Conservation (phyloP, 1,140 invertebrate genomes). For the Asobara japonica region DNA sequence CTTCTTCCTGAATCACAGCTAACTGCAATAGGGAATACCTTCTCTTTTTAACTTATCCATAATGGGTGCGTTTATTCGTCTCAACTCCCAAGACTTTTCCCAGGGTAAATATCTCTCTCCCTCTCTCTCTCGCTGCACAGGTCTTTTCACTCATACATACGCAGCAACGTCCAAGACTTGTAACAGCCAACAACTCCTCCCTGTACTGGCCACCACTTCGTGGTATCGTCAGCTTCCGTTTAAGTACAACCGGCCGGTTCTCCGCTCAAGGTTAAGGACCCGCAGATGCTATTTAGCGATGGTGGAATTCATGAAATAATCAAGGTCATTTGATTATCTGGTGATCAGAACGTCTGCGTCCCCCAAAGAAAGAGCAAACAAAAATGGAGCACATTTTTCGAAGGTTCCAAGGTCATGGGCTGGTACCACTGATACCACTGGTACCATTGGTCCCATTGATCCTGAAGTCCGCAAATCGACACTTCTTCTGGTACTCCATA, state of each 20-base stretch:
- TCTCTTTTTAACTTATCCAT: constrained; percentile 13
- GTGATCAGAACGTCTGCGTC: not conserved
- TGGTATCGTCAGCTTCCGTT: constrained; percentile 33
- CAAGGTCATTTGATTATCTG: constrained; percentile 5
- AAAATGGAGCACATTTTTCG: too few species aligned
- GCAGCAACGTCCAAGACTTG: not conserved
- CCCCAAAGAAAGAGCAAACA: too few species aligned
- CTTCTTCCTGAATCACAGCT: constrained; percentile 27
- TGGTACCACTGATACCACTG: too few species aligned
- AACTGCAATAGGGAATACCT: not conserved
- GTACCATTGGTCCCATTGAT: too few species aligned
- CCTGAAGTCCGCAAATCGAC: too few species aligned
- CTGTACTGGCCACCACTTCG: constrained; percentile 23
- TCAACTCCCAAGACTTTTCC: constrained; percentile 15
- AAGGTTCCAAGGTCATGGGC: too few species aligned
- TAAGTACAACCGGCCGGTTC: constrained; percentile 33
- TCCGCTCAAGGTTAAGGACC: constrained; percentile 35
- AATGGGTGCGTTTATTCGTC: constrained; percentile 21
- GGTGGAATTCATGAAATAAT: not conserved
- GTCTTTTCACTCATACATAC: constrained; percentile 20
- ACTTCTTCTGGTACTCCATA: too few species aligned
- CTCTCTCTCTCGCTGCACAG: not conserved
- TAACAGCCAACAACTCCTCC: constrained; percentile 19
- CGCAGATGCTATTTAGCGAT: constrained; percentile 2
- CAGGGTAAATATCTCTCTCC: constrained; percentile 7